A percentile compares a stretch with the other conserved stretches of the same genome.
Conservation (phyloP, 2,888 invertebrate species). For the Spodoptera picta region DNA sequence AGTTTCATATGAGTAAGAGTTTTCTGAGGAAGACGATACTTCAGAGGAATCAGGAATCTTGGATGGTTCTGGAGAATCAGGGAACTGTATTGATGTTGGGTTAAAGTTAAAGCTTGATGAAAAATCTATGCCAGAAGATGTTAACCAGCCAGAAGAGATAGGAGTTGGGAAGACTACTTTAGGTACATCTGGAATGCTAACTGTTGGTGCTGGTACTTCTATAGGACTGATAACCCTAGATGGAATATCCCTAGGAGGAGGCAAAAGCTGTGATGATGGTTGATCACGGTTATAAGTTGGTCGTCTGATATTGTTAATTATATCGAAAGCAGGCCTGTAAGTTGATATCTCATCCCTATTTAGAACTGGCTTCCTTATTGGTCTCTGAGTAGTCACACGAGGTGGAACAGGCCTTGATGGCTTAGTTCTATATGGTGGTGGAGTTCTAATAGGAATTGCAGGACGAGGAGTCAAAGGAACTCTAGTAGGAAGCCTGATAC, state of each 20-base stretch:
- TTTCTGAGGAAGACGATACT: constrained; percentile 63
- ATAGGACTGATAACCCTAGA: constrained; percentile 64
- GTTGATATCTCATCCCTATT: constrained; percentile 82
- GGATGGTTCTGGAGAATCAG: constrained; percentile 65
- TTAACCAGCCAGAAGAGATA: constrained; percentile 82
- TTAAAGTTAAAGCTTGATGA: constrained; percentile 80
- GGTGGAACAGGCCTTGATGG: constrained; percentile 76
- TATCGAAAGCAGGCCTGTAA: constrained; percentile 79
- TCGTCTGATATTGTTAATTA: constrained; percentile 76
- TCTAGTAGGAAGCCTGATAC: constrained; percentile 70
- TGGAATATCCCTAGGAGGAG: constrained; percentile 76
- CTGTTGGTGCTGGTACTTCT: constrained; percentile 61
- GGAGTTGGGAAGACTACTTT: constrained; percentile 82
- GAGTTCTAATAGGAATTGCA: constrained; percentile 71
- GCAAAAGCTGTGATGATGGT: constrained; percentile 79
- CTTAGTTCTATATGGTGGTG: constrained; percentile 75
- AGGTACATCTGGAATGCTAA: constrained; percentile 60
- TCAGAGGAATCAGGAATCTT: constrained; percentile 59
- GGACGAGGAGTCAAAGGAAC: constrained; percentile 74
- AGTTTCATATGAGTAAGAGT: constrained; percentile 71
- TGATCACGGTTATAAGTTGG: constrained; percentile 76
- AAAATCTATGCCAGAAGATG: constrained; percentile 81
- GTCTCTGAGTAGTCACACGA: constrained; percentile 72
- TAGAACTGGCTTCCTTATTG: constrained; percentile 72
- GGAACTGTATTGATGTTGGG: constrained; percentile 76